Evolutionary conservation across 2,113 vertebrate genomes (phyloP).

Genomic region (Steatornis caripensis): DNA sequence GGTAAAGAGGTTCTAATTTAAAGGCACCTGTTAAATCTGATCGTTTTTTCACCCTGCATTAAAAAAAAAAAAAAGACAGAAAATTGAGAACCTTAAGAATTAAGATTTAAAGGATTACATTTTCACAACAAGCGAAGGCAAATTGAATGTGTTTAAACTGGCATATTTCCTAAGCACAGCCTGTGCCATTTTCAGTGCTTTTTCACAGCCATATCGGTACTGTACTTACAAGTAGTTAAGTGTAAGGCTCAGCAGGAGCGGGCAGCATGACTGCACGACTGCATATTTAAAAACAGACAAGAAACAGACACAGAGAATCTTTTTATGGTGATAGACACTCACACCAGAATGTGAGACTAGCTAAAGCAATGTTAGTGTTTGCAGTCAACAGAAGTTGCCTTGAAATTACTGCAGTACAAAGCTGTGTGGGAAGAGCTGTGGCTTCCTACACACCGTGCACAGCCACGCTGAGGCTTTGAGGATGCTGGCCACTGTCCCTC

Average conservation of each 20-base stretch:
- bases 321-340: conserved; percentile 50
- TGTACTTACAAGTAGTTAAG: conserved; percentile 37
- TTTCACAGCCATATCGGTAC: conserved; percentile 35
- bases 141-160: conserved; percentile 9
- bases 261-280: conserved; percentile 22
- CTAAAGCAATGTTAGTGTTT: conserved; percentile 42
- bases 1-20: conserved; percentile 91
- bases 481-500: background rate
- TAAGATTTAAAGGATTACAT: background rate
- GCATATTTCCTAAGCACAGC: conserved; percentile 33
- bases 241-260: conserved; percentile 36
- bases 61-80: background rate
- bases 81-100: background rate
- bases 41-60: conserved; percentile 90
- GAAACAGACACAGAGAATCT: conserved; percentile 44
- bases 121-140: background rate
- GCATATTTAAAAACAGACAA: conserved; percentile 53
- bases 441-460: background rate
- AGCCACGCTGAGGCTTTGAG: fast-evolving
- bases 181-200: conserved; percentile 44
- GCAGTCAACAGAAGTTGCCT: conserved; percentile 41
- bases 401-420: conserved; percentile 15
- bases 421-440: background rate
- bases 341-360: conserved; percentile 50
- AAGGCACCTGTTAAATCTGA: conserved; percentile 87